Evolutionary conservation across 2,888 invertebrate genomes (phyloP), one percentile per base, ranked within the genome.

Genomic region (Plebejus anna): DNA sequence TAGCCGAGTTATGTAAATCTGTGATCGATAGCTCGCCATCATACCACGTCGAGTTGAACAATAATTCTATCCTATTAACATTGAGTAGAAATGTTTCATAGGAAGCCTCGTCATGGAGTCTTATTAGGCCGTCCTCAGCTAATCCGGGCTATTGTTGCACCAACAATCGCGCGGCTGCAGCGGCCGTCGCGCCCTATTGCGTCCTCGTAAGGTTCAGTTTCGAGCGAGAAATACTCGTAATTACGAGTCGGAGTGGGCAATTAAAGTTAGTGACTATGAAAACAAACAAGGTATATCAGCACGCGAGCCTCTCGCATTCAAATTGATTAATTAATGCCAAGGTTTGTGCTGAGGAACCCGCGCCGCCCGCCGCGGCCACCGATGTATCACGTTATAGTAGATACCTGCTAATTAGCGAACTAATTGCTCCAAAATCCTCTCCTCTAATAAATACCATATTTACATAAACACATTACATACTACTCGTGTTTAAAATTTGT

Each of bases 181-280:
- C 61, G 61, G 2, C 9, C 22, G 61, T 61, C 22, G 22, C 66
- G 66, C 66, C 32, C 13, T 73, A 73, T 73, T 11, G 32, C 73
- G 32, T 47, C 6, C 51, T 55, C 28, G 6, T 32, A 73, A 16
- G 51, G 73, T 73, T 55, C 16, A 55, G 11, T 32, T 73, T 28
- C 3, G 42, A 38, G 22, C 42, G 9, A 11, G 28, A 55, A 32
- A 1, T 32, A 2, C 1, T 16, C 6, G 72, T 79, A 79, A 79
- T 79, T 78, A 79, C 61, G 75, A 75, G 61, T 36, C 16, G 32
- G 70, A 70, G 71, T 76, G 77, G 79, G 75, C 73, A 87, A 89
- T 89, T 88, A 90, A 85, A 85, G 79, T 81, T 81, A 82, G 86
- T 89, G 89, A 89, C 87, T 82, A 78, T 84, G 83, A 84, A 85